phyloP scores from a whole-genome alignment of 2,888 invertebrate species.

The Drosophila maculinotata region DNA sequence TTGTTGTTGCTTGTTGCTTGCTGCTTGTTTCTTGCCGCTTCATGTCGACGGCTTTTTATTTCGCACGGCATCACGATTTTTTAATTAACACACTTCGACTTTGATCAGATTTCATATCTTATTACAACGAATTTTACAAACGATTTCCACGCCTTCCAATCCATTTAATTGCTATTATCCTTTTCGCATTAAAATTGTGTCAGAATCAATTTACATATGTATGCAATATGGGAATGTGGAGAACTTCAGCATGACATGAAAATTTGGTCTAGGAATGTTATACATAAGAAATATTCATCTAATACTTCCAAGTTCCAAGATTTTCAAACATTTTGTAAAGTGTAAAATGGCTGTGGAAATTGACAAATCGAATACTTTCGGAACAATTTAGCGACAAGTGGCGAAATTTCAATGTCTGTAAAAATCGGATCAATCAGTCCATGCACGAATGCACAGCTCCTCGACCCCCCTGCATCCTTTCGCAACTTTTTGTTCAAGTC shows the following conservation, averaged over 20 bases:
- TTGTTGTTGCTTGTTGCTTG: slow-evolving; percentile 24
- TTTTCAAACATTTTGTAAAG: neutral
- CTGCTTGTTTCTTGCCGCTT: slow-evolving; percentile 25
- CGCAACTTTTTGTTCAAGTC: slow-evolving; percentile 2
- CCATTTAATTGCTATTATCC: neutral
- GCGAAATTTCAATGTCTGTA: slow-evolving; percentile 29
- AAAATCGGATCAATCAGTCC: slow-evolving; percentile 39
- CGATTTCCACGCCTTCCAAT: neutral
- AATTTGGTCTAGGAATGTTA: no score
- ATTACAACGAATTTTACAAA: neutral
- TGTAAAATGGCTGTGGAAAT: neutral
- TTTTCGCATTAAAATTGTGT: neutral
- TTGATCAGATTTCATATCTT: slow-evolving; percentile 22
- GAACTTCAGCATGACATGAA: no score
- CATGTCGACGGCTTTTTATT: slow-evolving; percentile 68
- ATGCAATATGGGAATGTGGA: neutral
- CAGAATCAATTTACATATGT: neutral
- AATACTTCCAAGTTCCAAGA: no score
- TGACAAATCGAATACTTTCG: slow-evolving; percentile 14
- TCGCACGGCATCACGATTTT: slow-evolving; percentile 62
- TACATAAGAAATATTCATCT: no score
- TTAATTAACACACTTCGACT: slow-evolving; percentile 67
- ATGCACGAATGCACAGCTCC: slow-evolving; percentile 27
- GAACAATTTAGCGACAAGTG: slow-evolving; percentile 28
- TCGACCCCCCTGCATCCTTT: neutral